Evolutionary conservation across 1,140 invertebrate genomes (phyloP).

Genomic region (Cylas formicarius): DNA sequence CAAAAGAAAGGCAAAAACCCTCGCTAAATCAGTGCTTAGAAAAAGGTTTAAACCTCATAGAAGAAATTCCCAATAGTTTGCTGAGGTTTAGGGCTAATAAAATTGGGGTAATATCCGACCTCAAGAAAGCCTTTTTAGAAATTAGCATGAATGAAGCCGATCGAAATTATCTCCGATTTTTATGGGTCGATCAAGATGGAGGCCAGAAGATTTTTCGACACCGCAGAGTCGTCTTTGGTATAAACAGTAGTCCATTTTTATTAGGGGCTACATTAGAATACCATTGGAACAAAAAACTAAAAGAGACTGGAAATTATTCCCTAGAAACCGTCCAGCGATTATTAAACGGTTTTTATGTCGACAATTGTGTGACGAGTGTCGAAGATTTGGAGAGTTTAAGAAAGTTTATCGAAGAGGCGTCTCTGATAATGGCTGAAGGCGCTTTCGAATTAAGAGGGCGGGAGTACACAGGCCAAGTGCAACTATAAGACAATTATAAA

Average conservation of each 20-base stretch:
- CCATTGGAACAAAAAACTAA: constrained; percentile 4
- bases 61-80: constrained; percentile 38
- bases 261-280: constrained; percentile 31
- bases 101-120: constrained; percentile 40
- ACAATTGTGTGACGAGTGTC: constrained; percentile 20
- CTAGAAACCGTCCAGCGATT: constrained; percentile 10
- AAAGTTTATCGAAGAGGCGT: constrained; percentile 13
- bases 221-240: constrained; percentile 33
- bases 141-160: constrained; percentile 32
- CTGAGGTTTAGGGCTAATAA: constrained; percentile 36
- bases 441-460: constrained; percentile 21
- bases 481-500: not conserved
- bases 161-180: constrained; percentile 36
- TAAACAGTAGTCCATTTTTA: constrained; percentile 37
- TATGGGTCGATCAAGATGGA: constrained; percentile 31
- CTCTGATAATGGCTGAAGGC: constrained; percentile 9
- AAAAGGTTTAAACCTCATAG: constrained; percentile 40
- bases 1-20: constrained; percentile 7
- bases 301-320: not conserved
- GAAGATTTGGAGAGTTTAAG: not conserved
- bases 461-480: constrained; percentile 7
- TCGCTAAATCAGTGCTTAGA: constrained; percentile 30
- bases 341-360: constrained; percentile 20
- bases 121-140: constrained; percentile 41
- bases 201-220: constrained; percentile 12